Base-by-base conservation (phyloP, 2,113 vertebrate genomes). In the Mastomys natalensis region DNA sequence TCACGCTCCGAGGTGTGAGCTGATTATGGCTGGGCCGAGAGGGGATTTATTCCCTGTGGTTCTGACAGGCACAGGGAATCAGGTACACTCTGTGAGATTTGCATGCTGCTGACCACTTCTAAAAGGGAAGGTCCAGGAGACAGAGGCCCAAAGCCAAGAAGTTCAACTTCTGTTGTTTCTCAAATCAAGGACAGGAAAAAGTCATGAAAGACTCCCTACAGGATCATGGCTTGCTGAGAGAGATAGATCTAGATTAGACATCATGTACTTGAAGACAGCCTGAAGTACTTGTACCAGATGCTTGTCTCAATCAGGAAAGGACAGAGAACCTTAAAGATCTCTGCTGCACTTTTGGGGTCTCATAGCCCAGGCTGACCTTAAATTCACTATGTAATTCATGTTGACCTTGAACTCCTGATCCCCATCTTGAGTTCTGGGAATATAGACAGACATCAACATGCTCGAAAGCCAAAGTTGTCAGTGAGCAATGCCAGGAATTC, bases 1-100 rank as follows among this genome's bases (percentile, higher is more conserved):
- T 97, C 97, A 98, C n/a, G 95, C 96, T 96, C 94, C 95, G 97
- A 84, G 80, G 92, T 19, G 0, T 97, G 96, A 95, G 82, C 90
- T 98, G 95, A 98, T 97, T 97, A 96, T 93, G 81, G 62, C 94
- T 89, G 73, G 85, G 62, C 90, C 4, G 7, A 87, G 77, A 91
- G 77, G 81, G 90, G 34, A 97, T 97, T 97, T 97, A 97, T 95
- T 97, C 94, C 90, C 62, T 19, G 51, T 60, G 86, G 66, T 87
- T 96, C 51, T 93, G 92, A 90, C 92, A 95, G 90, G 95, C 77
- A 37, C 29, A 26, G 22, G 89, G 73, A 48, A 51, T 87, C 81
- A 66, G 77, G 90, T 77, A 11, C 10, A n/a, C 34, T 92, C 81
- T 73, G 12, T 43, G 91, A 94, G 60, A 82, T 89, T 90, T 88